Conservation (phyloP, 2,888 invertebrate genomes). For the Drosophila affinis region DNA sequence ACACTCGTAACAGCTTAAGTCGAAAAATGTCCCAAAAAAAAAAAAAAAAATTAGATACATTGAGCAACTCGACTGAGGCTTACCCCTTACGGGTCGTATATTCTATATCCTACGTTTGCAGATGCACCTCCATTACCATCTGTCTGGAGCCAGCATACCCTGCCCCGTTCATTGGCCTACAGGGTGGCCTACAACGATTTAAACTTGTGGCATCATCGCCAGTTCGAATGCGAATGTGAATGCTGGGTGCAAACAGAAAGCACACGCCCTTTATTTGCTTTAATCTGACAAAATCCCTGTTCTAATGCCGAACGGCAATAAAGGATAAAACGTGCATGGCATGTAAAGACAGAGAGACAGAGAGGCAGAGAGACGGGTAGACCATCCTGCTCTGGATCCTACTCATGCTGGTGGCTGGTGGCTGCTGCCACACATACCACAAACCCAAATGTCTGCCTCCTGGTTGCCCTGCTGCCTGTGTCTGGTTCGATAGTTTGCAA, state of each 20-base stretch:
- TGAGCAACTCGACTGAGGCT: conserved; percentile 7
- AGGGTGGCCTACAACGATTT: conserved; percentile 53
- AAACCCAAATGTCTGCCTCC: conserved; percentile 6
- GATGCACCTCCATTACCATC: too few relatives aligned
- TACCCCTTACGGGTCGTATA: conserved; percentile 9
- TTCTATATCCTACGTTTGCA: not conserved
- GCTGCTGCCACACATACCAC: conserved; percentile 10
- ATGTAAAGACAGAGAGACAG: conserved; percentile 53
- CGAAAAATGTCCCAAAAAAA: conserved; percentile 39
- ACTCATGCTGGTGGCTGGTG: conserved; percentile 8
- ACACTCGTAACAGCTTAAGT: conserved; percentile 23
- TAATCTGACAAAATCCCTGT: conserved; percentile 75
- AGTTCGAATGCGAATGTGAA: conserved; percentile 36
- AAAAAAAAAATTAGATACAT: conserved; percentile 14
- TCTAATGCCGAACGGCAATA: conserved; percentile 80
- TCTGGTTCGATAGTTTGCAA: conserved; percentile 71
- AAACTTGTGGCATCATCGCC: conserved; percentile 69
- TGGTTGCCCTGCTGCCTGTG: not conserved
- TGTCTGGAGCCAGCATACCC: not conserved
- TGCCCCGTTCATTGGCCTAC: too few relatives aligned
- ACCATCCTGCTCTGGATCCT: conserved; percentile 25
- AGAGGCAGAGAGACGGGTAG: not conserved
- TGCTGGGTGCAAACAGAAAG: conserved; percentile 68
- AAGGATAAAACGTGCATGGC: conserved; percentile 80
- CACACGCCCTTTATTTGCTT: conserved; percentile 75